Conservation (phyloP, 2,888 invertebrate genomes). For the Caenorhabditis sinica region DNA sequence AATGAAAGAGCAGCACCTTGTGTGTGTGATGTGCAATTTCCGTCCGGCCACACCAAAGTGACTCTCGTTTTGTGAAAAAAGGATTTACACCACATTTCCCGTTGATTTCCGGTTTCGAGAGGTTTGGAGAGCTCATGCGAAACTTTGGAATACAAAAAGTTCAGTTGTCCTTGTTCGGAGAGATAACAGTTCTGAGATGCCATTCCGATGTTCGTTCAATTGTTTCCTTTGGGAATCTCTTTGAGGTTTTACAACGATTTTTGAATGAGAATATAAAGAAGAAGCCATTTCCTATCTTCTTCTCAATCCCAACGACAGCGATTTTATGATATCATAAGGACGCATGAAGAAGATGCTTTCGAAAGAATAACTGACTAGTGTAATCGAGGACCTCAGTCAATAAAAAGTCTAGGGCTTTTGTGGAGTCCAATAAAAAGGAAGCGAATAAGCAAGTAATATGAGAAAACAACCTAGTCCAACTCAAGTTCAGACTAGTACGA, state of each 20-base stretch:
- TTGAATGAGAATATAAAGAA: constrained; percentile 25
- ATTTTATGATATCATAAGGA: constrained; percentile 43
- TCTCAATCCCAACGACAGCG: constrained; percentile 30
- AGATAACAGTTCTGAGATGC: not conserved
- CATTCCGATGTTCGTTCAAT: constrained; percentile 8
- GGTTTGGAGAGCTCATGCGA: constrained; percentile 32
- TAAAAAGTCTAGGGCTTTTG: not conserved
- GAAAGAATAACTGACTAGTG: constrained; percentile 8
- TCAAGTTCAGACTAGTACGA: not conserved
- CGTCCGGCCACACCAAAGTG: constrained; percentile 59
- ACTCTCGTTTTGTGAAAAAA: constrained; percentile 25
- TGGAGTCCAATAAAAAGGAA: not conserved
- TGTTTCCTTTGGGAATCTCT: not conserved
- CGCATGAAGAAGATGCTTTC: constrained; percentile 4
- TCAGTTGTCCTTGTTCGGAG: constrained; percentile 25
- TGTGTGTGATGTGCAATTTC: constrained; percentile 61
- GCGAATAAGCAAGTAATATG: too few relatives aligned
- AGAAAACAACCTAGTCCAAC: too few relatives aligned
- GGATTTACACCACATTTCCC: constrained; percentile 60
- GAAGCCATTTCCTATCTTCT: constrained; percentile 31
- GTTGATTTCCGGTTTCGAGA: constrained; percentile 35
- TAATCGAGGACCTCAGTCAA: not conserved
- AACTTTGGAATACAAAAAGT: constrained; percentile 27
- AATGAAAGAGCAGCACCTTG: constrained; percentile 40
- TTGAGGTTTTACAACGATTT: constrained; percentile 29